Percentiles rank a stretch among this genome's conserved stretches.
These are phyloP conservation scores for Dermolepida albohirtum DNA, from an alignment of 2,888 invertebrate genomes.

Conservation along the genomic window DNA sequence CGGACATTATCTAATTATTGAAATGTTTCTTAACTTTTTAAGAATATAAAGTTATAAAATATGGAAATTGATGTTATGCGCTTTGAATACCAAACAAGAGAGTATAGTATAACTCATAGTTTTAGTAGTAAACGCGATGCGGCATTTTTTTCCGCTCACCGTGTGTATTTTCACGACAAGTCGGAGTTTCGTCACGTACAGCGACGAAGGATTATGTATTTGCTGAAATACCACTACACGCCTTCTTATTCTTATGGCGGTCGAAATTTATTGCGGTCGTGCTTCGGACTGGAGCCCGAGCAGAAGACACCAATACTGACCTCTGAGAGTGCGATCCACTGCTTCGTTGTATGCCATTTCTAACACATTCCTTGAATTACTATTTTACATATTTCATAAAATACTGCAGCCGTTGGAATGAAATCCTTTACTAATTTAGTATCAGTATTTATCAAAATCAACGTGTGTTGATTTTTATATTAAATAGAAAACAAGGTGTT, in stretches of 20 bases:
- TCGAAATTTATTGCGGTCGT: slow-evolving; percentile 50
- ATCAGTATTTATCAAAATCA: too few relatives aligned
- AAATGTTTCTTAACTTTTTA: too few relatives aligned
- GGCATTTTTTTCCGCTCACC: slow-evolving; percentile 43
- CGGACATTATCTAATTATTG: too few relatives aligned
- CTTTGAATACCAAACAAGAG: slow-evolving; percentile 3
- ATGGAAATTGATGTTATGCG: too few relatives aligned
- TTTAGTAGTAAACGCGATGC: slow-evolving; percentile 4
- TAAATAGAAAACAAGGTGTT: too few relatives aligned
- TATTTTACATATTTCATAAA: slow-evolving; percentile 19
- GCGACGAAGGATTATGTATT: slow-evolving; percentile 50
- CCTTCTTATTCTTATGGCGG: slow-evolving; percentile 49
- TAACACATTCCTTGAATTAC: slow-evolving; percentile 24
- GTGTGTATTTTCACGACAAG: slow-evolving; percentile 48
- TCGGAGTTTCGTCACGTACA: slow-evolving; percentile 51
- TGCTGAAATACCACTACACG: slow-evolving; percentile 50
- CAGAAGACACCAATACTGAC: slow-evolving; percentile 17
- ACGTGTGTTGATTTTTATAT: too few relatives aligned
- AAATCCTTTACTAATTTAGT: too few relatives aligned
- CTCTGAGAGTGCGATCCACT: slow-evolving; percentile 30
- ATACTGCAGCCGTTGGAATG: neutral
- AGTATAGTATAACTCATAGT: slow-evolving; percentile 10
- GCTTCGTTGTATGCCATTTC: slow-evolving; percentile 9
- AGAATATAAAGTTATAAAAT: too few relatives aligned
- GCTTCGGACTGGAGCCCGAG: slow-evolving; percentile 38